Evolutionary conservation across 2,888 invertebrate genomes (phyloP), one percentile per base, ranked within the genome.

Genomic region (Creontiades dilutus): DNA sequence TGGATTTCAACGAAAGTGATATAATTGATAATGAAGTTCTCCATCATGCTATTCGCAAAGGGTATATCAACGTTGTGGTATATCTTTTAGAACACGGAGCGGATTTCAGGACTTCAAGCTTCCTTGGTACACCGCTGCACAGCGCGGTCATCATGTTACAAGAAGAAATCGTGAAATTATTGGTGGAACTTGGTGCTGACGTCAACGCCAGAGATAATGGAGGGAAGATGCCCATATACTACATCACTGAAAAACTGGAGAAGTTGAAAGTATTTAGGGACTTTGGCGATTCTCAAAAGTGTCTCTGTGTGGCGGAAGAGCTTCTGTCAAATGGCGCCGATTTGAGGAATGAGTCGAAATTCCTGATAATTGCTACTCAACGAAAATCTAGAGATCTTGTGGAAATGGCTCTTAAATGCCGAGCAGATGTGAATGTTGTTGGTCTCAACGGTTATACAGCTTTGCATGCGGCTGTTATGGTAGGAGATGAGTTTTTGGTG

Each of bases 51-150:
- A 47, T 75, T 68, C 86, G 48, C 14, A 68, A 68, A 3, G 86
- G 86, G 0, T 75, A 47, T 23, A 46, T n/a, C 86, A 47, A 86
- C 14, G 27, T 86, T 16, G 86, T 86, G 13, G 37, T 47, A 23
- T 61, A 86, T 19, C 75, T 86, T 13, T 52, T 86, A 13, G 48
- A 86, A 13, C 61, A 48, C 13, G 86, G 86, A 46, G 86, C 86
- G 19, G 75, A 86, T 27, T 46, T 75, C 16, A 68, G n/a, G 75
- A 23, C 86, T 23, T 46, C 23, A 46, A 55, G 47, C 61, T 75
- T 23, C 16, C 16, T 75, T 3, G 86, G 86, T 23, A 75, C 86
- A 27, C 86, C 86, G 19, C 19, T 86, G 75, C 86, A 86, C 48
- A 75, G 68, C 11, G 86, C 86, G n/a, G 86, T 86, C 19, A 46